Evolutionary conservation across 1,140 invertebrate species (phyloP), one percentile per base, ranked within the genome.

Genomic region (Leptopilina boulardi): DNA sequence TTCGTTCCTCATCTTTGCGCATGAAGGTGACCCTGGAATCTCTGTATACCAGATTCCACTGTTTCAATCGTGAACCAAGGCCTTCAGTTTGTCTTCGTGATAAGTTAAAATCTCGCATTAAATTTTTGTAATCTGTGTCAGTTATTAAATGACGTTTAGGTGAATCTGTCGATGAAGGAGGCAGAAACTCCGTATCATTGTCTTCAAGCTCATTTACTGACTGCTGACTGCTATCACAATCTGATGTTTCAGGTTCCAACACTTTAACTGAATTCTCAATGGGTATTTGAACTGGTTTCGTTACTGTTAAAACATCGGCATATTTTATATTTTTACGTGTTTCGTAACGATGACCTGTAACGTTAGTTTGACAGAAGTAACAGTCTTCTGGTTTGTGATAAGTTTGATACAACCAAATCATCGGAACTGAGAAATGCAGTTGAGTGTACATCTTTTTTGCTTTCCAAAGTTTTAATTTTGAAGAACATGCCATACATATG

Each of bases 1-100:
- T 78, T 81, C 71, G 81, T 73, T 34, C 77, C 77, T 71, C 66
- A 78, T 75, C 75, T 76, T 13, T 74, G 26, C 72, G 66, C 19
- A 9, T 15, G 3, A 11, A 8, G 0, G 23, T 30, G 11, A 70
- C 9, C 38, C 23, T 77, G 21, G 23, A 30, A n/a, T 75, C 75
- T 72, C 23, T 41, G 10, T 72, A 19, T n/a, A 71, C 66, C 5
- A 72, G 13, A 41, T 72, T 41, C 71, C 71, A 72, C 30, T 72
- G 34, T 42, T 23, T 71, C 30, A 71, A 71, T 44, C 71, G 71
- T 19, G 34, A 72, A 21, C 23, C 71, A 34, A 72, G 71, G 4
- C 8, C 23, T 30, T 73, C 71, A 11, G 4, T 23, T 23, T 59
- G 18, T 59, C 54, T 21, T 23, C 19, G 6, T 10, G 54, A 23